Evolutionary conservation across 1,140 invertebrate genomes (phyloP).

Genomic region (Camponotus pennsylvanicus): DNA sequence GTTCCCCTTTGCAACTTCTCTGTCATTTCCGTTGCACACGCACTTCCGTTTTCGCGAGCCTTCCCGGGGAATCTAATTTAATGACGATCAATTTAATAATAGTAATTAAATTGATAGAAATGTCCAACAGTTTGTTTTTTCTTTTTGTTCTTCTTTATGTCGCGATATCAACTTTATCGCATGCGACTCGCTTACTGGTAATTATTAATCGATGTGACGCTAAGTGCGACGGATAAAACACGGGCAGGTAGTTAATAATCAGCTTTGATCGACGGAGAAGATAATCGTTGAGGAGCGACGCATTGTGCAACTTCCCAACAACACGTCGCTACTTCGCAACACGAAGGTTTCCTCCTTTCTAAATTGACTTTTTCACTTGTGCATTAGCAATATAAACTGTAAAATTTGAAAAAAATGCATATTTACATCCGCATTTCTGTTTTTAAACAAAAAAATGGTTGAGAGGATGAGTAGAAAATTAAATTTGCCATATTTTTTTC

Average conservation of each 20-base stretch:
- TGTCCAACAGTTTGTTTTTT: background rate
- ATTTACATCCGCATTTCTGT: background rate
- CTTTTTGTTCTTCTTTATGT: background rate
- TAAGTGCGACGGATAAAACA: slow-evolving; percentile 33
- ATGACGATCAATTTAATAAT: background rate
- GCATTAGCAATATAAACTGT: background rate
- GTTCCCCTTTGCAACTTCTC: slow-evolving; percentile 11
- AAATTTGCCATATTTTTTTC: background rate
- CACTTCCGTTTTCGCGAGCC: background rate
- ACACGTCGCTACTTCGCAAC: slow-evolving; percentile 9
- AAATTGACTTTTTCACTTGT: slow-evolving; percentile 32
- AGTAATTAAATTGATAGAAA: background rate
- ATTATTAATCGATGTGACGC: slow-evolving; percentile 56
- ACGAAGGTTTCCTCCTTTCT: slow-evolving; percentile 36
- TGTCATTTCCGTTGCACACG: background rate
- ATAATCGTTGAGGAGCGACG: slow-evolving; percentile 45
- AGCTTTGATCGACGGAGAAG: slow-evolving; percentile 52
- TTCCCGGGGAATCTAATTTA: slow-evolving; percentile 7
- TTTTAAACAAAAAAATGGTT: background rate
- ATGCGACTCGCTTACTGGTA: slow-evolving; percentile 15
- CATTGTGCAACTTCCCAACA: slow-evolving; percentile 50
- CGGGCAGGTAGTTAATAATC: slow-evolving; percentile 23
- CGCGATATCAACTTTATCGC: slow-evolving; percentile 10
- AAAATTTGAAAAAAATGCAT: background rate
- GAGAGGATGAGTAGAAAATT: background rate